Percentiles rank a stretch among this genome's conserved stretches.
phyloP scores from a whole-genome alignment of 2,113 vertebrate species.

The Crotophaga sulcirostris region DNA sequence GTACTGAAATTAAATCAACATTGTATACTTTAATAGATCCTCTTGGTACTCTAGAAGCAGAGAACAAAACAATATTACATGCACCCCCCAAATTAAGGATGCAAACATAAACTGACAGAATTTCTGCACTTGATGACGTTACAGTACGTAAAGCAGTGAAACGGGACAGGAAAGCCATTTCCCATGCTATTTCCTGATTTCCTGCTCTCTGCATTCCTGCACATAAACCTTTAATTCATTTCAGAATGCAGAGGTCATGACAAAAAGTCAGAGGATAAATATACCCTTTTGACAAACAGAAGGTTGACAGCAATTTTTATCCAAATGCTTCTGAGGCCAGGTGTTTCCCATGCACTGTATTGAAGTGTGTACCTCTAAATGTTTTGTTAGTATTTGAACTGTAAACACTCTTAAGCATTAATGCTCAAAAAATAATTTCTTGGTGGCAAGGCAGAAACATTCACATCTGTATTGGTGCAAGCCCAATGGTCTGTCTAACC shows the following conservation, averaged over 20 bases:
- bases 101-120: background rate
- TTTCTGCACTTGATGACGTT: background rate
- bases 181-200: conserved; percentile 71
- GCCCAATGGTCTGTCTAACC: background rate
- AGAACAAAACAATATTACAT: background rate
- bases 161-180: conserved; percentile 61
- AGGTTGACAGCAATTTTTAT: conserved; percentile 45
- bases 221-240: conserved; percentile 76
- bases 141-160: conserved; percentile 42
- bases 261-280: conserved; percentile 65
- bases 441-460: background rate
- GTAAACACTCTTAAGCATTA: conserved; percentile 13
- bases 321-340: conserved; percentile 37
- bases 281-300: conserved; percentile 65
- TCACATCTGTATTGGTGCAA: background rate
- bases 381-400: background rate
- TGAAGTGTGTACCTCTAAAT: background rate
- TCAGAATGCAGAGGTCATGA: conserved; percentile 76
- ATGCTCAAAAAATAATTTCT: conserved; percentile 6
- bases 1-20: background rate
- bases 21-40: background rate
- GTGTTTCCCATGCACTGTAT: conserved; percentile 67
- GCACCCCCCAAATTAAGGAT: background rate
- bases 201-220: conserved; percentile 66
- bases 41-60: background rate